Evolutionary conservation across 2,113 vertebrate genomes (phyloP), one percentile per base, ranked within the genome.

Genomic region (Xenus cinereus): DNA sequence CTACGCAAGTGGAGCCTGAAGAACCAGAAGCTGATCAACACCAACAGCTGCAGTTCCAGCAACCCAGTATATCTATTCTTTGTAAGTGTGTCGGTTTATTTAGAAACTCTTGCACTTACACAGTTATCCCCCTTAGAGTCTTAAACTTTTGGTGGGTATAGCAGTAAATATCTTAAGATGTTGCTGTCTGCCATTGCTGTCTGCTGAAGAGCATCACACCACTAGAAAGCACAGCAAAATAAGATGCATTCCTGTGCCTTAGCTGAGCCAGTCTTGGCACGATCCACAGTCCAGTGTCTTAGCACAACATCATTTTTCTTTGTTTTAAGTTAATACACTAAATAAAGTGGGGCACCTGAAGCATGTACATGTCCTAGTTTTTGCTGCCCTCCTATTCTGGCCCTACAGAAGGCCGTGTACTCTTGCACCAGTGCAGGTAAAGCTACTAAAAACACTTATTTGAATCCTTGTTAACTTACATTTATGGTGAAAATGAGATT

Each of bases 1-100:
- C 98, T 91, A 98, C 97, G 2, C 98, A 99, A 98, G 98, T 98
- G 16, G 99, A 99, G 76, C 96, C 98, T 15, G 99, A 99, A 78
- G 99, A 99, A 71, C 97, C 98, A 0, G 99, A 99, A 79, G 98
- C 97, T 75, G 99, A 99, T 85, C 99, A 99, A 35, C 99, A 99
- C 90, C 99, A 98, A 85, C 99, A 99, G 59, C 98, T 98, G 84
- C 99, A 98, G 62, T 99, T 99, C 97, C 99, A 99, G 80, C 99
- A 98, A 78, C 97, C 97, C 76, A 97, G 95, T 94, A 76, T 98
- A 76, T 99, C 98, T 71, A 95, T 99, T 84, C 97, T 98, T 93
- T 99, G 99, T 99, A 98, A 98, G 99, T 98, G 85, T 91, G 89
- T 85, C n/a, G 53, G 27, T 54, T 83, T 62, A 12, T n/a, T 71